Percentiles rank a stretch among this genome's conserved stretches.
Conservation (phyloP, 2,113 vertebrate genomes). For the Pachyramphus minor region DNA sequence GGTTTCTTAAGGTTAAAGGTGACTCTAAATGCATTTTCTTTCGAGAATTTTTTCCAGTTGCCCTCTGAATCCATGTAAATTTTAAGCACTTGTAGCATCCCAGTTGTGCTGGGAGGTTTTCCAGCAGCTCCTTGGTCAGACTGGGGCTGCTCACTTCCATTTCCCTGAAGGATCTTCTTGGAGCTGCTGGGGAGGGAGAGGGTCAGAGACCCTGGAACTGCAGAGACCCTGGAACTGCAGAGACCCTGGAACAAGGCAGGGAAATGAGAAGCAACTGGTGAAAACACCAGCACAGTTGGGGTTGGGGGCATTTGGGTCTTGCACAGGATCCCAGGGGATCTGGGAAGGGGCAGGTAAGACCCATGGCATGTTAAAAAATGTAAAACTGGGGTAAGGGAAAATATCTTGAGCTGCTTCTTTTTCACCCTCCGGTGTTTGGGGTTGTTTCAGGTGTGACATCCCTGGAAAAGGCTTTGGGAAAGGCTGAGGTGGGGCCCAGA, state of each 20-base stretch:
- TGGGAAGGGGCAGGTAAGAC: not conserved
- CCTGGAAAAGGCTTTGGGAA: not conserved
- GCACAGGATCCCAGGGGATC: not conserved
- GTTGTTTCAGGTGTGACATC: not conserved
- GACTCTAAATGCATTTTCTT: not conserved
- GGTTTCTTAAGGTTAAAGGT: not conserved
- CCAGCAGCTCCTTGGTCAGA: not conserved
- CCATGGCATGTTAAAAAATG: not conserved
- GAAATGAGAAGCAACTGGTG: not conserved
- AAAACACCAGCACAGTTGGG: not conserved
- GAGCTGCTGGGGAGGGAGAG: not conserved
- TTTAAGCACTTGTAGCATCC: not conserved
- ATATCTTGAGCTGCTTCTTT: not conserved
- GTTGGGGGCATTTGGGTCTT: not conserved
- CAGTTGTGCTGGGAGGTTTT: not conserved
- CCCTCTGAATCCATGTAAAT: not conserved
- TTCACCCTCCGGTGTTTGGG: accelerated
- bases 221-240: not conserved
- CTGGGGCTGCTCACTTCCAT: not conserved
- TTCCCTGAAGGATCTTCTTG: not conserved
- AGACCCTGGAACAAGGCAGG: not conserved
- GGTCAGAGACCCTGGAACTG: not conserved
- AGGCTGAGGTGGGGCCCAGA: not conserved
- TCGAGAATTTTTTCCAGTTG: not conserved
- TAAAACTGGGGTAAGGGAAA: not conserved